Conservation (phyloP, 2,888 invertebrate genomes). For the Tethea ocularis region DNA sequence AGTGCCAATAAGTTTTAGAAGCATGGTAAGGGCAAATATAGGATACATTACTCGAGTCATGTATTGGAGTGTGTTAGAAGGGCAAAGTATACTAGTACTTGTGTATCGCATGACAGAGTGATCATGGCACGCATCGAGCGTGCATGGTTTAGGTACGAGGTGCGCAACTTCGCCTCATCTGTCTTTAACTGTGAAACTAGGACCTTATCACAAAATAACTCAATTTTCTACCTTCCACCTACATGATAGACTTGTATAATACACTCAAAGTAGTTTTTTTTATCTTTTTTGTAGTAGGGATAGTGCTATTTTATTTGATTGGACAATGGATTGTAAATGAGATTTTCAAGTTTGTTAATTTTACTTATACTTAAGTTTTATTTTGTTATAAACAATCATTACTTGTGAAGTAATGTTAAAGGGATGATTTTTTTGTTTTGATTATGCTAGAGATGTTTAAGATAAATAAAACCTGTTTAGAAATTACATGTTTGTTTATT, state of each 20-base stretch:
- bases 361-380: constrained; percentile 52
- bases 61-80: too few species aligned
- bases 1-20: too few species aligned
- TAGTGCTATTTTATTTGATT: constrained; percentile 26
- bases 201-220: too few species aligned
- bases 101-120: too few species aligned
- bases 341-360: constrained; percentile 48
- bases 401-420: constrained; percentile 69
- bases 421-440: constrained; percentile 66
- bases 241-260: not conserved
- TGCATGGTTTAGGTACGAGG: too few species aligned
- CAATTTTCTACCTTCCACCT: not conserved
- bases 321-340: constrained; percentile 47
- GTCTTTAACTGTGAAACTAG: too few species aligned
- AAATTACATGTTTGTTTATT: constrained; percentile 28
- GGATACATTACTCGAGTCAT: too few species aligned
- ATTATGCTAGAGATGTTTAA: constrained; percentile 71
- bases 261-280: constrained; percentile 6
- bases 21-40: too few species aligned
- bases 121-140: too few species aligned
- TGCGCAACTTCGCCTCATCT: too few species aligned
- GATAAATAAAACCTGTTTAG: constrained; percentile 68
- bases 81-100: too few species aligned
- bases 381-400: constrained; percentile 62
- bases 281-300: constrained; percentile 14